A percentile compares a stretch with the other conserved stretches of the same genome.
Evolutionary conservation across 2,797 vertebrate species (phyloP).

Genomic region (Eptatretus atami): DNA sequence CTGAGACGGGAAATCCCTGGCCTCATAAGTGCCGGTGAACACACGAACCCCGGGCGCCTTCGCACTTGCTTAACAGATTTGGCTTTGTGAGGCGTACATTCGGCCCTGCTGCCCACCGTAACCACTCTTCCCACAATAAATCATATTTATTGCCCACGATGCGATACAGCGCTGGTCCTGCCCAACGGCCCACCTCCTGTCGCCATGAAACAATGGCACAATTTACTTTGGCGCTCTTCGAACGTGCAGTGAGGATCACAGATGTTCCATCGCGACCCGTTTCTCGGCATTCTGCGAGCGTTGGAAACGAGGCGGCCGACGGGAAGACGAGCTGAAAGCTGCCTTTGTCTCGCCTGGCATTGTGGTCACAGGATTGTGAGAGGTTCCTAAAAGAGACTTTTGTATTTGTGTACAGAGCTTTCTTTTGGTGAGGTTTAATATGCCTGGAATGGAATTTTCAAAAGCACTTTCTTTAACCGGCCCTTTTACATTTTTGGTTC

Average conservation of each 20-base stretch:
- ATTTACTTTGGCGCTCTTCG: constrained; percentile 4
- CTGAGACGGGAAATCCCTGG: constrained; percentile 1
- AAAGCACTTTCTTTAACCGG: neutral
- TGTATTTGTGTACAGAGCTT: constrained; percentile 5
- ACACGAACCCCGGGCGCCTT: neutral
- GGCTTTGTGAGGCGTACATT: constrained; percentile 2
- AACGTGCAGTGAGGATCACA: neutral
- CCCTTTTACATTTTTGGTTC: too few relatives aligned
- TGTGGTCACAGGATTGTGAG: neutral
- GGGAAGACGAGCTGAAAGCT: constrained; percentile 5
- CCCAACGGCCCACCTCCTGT: neutral
- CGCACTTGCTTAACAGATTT: constrained; percentile 5
- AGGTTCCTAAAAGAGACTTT: constrained; percentile 5
- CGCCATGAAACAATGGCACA: constrained; percentile 1
- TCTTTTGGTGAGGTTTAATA: neutral
- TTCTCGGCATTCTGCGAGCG: neutral
- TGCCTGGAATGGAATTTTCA: neutral
- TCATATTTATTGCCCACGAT: constrained; percentile 1
- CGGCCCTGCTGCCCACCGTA: neutral
- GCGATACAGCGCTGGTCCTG: constrained; percentile 1
- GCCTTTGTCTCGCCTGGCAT: constrained; percentile 3
- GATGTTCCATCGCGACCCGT: neutral
- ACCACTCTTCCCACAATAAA: constrained; percentile 2
- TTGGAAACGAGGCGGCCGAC: constrained; percentile 4
- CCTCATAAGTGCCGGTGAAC: constrained; percentile 3